A percentile compares a stretch with the other conserved stretches of the same genome.
These are phyloP conservation scores for Hyaena hyaena DNA, from an alignment of 2,113 vertebrate species.

Conservation along the genomic window DNA sequence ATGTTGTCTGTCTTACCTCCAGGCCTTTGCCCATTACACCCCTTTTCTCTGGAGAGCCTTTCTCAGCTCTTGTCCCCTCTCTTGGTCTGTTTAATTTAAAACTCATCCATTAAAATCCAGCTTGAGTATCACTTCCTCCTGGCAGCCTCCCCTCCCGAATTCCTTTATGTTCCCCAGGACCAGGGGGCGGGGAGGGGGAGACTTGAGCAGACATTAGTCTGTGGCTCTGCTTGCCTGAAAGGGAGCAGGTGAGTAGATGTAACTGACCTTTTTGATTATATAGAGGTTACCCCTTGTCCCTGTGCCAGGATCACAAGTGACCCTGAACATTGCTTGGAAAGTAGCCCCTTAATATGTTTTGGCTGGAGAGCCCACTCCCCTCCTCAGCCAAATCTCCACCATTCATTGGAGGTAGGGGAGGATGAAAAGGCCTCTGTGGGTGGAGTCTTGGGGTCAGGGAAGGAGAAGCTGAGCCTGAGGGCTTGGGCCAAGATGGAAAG, in stretches of 20 bases:
- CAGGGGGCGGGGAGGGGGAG: no score
- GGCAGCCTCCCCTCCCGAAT: neutral
- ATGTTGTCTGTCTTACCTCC: neutral
- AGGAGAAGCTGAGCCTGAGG: constrained; percentile 70
- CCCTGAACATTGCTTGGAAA: neutral
- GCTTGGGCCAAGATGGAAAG: neutral
- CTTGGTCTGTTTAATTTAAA: neutral
- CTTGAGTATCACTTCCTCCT: neutral
- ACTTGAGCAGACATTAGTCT: neutral
- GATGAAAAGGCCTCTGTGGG: neutral
- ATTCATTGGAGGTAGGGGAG: neutral
- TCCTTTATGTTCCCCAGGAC: neutral
- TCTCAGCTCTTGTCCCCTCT: neutral
- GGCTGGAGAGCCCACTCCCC: neutral
- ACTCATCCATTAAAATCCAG: neutral
- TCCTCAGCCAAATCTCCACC: neutral
- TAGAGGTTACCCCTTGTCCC: neutral
- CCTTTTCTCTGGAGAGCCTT: neutral
- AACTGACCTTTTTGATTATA: neutral
- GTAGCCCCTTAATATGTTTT: neutral
- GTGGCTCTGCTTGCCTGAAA: neutral
- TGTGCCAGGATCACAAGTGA: neutral
- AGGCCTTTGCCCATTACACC: neutral
- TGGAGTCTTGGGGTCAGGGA: neutral
- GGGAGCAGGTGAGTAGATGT: neutral